Evolutionary conservation across 1,140 invertebrate genomes (phyloP), one percentile per base, ranked within the genome.

Genomic region (Thaumetopoea pityocampa): DNA sequence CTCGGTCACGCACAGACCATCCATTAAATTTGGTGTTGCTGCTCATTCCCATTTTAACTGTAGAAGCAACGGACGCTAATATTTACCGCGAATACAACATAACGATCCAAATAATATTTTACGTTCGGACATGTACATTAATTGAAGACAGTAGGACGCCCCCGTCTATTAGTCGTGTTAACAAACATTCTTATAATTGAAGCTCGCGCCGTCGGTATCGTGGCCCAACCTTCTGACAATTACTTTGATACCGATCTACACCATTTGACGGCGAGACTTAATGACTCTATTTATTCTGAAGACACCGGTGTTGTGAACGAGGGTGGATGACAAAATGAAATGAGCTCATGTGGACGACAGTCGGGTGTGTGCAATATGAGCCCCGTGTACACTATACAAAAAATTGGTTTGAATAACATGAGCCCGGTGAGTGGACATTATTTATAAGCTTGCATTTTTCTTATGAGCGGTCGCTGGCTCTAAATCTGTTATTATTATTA

Each of bases 141-240:
- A 60, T 64, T 56, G 43, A 44, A 57, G 35, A 23, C 38, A 49
- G 30, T 28, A 12, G 22, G 35, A 19, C 32, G 35, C 45, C 26
- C 42, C 28, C 51, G 50, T 19, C 46, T 54, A 58, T 52, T 51
- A 53, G 37, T 56, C 49, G 41, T 60, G 58, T 62, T 65, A 62
- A 61, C 56, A 59, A 59, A 63, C n/a, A 67, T 67, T 64, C 52
- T 32, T 61, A 69, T 77, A 71, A 77, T 70, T 71, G 55, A 64
- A 62, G 54, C 61, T 67, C 60, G 59, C 65, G 60, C 42, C 37
- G 46, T 44, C 44, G 51, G 44, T 65, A 50, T 73, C 67, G 69
- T 77, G 68, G 63, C 64, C 46, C 47, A 51, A 48, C 60, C 49
- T 51, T 50, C 49, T 59, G 55, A 60, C 65, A 67, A 77, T 77